phyloP scores from a whole-genome alignment of 2,113 vertebrate species.

The Protomyctophum bolini region DNA sequence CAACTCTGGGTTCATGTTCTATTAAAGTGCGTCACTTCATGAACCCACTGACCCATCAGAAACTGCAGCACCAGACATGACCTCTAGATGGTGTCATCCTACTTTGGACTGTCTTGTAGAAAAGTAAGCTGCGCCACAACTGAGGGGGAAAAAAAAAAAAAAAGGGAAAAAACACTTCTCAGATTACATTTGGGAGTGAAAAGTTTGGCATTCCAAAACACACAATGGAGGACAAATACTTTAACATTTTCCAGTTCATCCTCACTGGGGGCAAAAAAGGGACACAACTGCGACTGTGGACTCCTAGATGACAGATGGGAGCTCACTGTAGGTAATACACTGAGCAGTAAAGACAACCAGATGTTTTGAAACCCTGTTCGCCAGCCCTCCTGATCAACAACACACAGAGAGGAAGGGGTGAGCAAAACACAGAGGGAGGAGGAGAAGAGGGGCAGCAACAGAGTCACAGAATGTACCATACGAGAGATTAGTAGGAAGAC shows the following conservation, averaged over 20 bases:
- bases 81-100: conserved; percentile 65
- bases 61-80: conserved; percentile 32
- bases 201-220: conserved; percentile 56
- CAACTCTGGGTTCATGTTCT: background rate
- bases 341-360: conserved; percentile 60
- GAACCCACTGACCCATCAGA: conserved; percentile 69
- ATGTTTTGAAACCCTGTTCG: conserved; percentile 64
- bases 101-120: background rate
- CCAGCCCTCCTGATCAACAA: conserved; percentile 23
- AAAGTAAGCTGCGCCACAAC: conserved; percentile 22
- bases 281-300: conserved; percentile 36
- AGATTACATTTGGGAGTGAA: conserved; percentile 54
- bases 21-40: conserved; percentile 19
- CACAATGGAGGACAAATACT: conserved; percentile 59
- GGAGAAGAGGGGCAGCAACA: background rate
- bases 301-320: conserved; percentile 63
- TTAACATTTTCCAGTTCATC: conserved; percentile 62
- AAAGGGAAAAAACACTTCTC: conserved; percentile 49
- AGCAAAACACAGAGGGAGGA: background rate
- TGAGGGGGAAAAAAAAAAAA: conserved; percentile 20
- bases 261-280: conserved; percentile 40
- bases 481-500: background rate
- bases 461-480: too few species aligned
- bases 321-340: conserved; percentile 8
- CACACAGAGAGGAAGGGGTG: conserved; percentile 12